phyloP scores from a whole-genome alignment of 2,797 vertebrate species.

The Rousettus madagascariensis region DNA sequence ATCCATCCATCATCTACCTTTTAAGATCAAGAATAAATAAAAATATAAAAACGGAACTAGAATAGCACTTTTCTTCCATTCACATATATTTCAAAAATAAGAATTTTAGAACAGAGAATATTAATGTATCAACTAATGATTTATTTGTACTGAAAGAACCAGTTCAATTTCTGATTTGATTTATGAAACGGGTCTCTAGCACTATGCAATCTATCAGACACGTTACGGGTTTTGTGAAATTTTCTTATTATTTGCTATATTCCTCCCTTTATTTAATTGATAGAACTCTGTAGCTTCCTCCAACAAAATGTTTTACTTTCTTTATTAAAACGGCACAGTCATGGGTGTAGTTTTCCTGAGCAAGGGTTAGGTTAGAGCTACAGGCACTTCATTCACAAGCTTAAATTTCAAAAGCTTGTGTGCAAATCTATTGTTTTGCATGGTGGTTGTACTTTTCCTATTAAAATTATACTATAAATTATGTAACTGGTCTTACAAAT shows the following conservation, averaged over 20 bases:
- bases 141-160: constrained; percentile 46
- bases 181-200: background rate
- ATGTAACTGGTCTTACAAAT: constrained; percentile 54
- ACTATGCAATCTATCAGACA: background rate
- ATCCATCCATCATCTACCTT: too few species aligned
- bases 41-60: background rate
- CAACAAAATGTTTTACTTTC: background rate
- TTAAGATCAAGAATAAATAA: background rate
- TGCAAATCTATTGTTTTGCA: constrained; percentile 66
- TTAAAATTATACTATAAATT: constrained; percentile 60
- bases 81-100: constrained; percentile 46
- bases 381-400: background rate
- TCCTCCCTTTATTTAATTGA: background rate
- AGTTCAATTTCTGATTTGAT: constrained; percentile 46
- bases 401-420: constrained; percentile 62
- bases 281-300: background rate
- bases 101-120: background rate
- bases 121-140: constrained; percentile 14
- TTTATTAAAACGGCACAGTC: constrained; percentile 14
- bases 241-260: background rate
- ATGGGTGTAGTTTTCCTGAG: background rate
- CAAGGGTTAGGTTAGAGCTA: constrained; percentile 45
- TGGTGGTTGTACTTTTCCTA: constrained; percentile 13
- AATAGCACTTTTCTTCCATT: constrained; percentile 15
- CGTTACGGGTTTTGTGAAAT: background rate